Base-by-base conservation (phyloP, 2,888 invertebrate species). In the Zhuqinia jingwanae region DNA sequence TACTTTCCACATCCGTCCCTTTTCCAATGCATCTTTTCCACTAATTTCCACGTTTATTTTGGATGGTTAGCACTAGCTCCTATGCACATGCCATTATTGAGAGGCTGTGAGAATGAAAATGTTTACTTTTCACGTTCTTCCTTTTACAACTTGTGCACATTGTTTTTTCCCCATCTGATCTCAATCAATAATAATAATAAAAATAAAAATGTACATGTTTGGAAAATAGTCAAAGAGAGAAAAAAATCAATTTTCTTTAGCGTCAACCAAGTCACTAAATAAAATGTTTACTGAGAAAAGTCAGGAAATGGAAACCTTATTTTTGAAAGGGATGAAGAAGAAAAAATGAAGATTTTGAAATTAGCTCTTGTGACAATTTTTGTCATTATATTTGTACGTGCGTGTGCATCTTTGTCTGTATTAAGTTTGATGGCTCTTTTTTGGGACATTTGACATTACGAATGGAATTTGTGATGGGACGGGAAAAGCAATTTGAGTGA, bases 1-100 rank as follows among this genome's bases (percentile, higher is more conserved):
- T 80, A 47, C 50, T 86, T 81, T 86, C 56, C 76, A 86, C 81
- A 86, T 86, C 86, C 86, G 86, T 75, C 80, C 86, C 76, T 81
- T 85, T 86, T 78, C 76, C 60, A 15, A 53, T n/a, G n/a, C n/a
- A n/a, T n/a, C n/a, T n/a, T n/a, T n/a, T n/a, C n/a, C n/a, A n/a
- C n/a, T n/a, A n/a, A n/a, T n/a, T n/a, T n/a, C n/a, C n/a, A n/a
- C n/a, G n/a, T n/a, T n/a, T n/a, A n/a, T n/a, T n/a, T n/a, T n/a
- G n/a, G n/a, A n/a, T n/a, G n/a, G n/a, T n/a, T n/a, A n/a, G n/a
- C n/a, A n/a, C n/a, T n/a, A n/a, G n/a, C n/a, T n/a, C n/a, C n/a
- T n/a, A n/a, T n/a, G n/a, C n/a, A n/a, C n/a, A n/a, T n/a, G n/a
- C n/a, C n/a, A n/a, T n/a, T n/a, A n/a, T n/a, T n/a, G n/a, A n/a